Evolutionary conservation across 2,888 invertebrate species (phyloP).

Genomic region (Trachelus stipa): DNA sequence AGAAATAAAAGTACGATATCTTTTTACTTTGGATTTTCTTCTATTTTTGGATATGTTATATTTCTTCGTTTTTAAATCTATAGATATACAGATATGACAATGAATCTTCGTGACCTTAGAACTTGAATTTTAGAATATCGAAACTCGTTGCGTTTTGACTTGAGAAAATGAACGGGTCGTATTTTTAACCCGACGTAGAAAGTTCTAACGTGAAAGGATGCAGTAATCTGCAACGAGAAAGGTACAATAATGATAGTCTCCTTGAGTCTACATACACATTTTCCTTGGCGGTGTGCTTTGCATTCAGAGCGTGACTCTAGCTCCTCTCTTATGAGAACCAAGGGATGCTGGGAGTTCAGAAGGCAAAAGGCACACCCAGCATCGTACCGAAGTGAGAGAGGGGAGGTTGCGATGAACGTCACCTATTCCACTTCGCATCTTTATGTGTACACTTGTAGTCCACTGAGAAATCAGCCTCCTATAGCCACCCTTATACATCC

Average conservation of each 20-base stretch:
- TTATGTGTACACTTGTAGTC: constrained; percentile 8
- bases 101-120: neutral
- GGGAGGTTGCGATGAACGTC: constrained; percentile 4
- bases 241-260: constrained; percentile 3
- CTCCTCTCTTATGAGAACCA: neutral
- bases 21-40: neutral
- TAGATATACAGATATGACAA: neutral
- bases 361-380: neutral
- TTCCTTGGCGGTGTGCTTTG: constrained; percentile 9
- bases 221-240: constrained; percentile 25
- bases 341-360: neutral
- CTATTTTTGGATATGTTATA: neutral
- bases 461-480: constrained; percentile 21
- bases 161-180: neutral
- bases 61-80: neutral
- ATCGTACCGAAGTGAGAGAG: neutral
- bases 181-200: neutral
- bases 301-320: constrained; percentile 10
- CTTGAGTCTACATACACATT: constrained; percentile 5
- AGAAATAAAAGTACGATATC: neutral
- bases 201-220: constrained; percentile 27
- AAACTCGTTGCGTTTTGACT: neutral
- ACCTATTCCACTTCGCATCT: neutral
- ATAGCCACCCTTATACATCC: constrained; percentile 4
- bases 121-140: neutral